Conservation (phyloP, 2,888 invertebrate genomes). For the Gibbula magus region DNA sequence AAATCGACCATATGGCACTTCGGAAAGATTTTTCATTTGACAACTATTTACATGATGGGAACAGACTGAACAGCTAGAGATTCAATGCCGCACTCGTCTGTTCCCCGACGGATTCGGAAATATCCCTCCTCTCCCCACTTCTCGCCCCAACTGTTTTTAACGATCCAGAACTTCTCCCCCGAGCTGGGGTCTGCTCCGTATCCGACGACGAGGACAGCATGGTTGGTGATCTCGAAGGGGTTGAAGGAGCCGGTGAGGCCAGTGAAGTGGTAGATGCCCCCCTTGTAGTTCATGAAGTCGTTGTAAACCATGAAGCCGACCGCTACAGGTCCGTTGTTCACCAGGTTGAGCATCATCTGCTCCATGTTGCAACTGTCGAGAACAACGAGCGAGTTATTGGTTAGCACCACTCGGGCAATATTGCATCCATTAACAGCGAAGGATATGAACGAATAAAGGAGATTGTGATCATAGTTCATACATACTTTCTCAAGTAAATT, state of each 20-base stretch:
- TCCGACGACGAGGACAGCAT: slow-evolving; percentile 77
- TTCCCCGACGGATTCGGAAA: slow-evolving; percentile 73
- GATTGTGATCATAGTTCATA: no score
- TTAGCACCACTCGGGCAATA: no score
- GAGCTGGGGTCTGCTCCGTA: slow-evolving; percentile 73
- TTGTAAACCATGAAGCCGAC: slow-evolving; percentile 76
- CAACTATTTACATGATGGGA: slow-evolving; percentile 50
- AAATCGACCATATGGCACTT: no score
- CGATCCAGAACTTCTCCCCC: slow-evolving; percentile 74
- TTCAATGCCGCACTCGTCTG: slow-evolving; percentile 74
- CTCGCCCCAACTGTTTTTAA: slow-evolving; percentile 75
- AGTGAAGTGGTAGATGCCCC: slow-evolving; percentile 77
- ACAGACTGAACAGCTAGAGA: slow-evolving; percentile 72
- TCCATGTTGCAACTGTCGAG: slow-evolving; percentile 75
- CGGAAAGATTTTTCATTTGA: no score
- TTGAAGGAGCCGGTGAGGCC: slow-evolving; percentile 71
- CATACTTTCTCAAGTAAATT: no score
- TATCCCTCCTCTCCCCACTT: slow-evolving; percentile 73
- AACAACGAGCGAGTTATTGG: no score
- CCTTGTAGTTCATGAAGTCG: slow-evolving; percentile 73
- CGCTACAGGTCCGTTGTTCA: slow-evolving; percentile 76
- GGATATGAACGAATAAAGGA: no score
- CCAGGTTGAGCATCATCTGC: slow-evolving; percentile 75
- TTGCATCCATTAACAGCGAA: no score
- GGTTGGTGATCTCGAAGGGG: slow-evolving; percentile 76